These are phyloP conservation scores for Autographa gamma DNA, from an alignment of 2,888 invertebrate genomes.

Conservation along the genomic window DNA sequence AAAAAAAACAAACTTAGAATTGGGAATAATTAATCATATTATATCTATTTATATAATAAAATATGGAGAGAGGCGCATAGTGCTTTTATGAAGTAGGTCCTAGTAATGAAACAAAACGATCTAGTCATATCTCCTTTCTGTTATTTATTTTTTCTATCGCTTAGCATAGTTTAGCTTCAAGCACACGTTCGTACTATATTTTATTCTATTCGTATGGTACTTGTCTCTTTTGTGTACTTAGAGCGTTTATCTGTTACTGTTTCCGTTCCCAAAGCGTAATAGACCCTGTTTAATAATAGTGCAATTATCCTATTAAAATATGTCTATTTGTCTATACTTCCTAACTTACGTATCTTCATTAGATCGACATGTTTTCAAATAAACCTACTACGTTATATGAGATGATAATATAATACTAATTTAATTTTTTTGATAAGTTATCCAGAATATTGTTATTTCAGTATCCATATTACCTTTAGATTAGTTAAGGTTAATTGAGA, in stretches of 20 bases:
- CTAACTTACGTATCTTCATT: conserved; percentile 52
- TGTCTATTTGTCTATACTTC: conserved; percentile 47
- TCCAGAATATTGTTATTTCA: conserved; percentile 85
- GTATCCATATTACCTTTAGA: conserved; percentile 52
- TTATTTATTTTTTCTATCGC: conserved; percentile 86
- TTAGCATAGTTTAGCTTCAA: conserved; percentile 89
- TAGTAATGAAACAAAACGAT: conserved; percentile 86
- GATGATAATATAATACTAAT: conserved; percentile 57
- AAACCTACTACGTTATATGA: conserved; percentile 55
- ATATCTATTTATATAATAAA: conserved; percentile 88
- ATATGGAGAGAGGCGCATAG: conserved; percentile 88
- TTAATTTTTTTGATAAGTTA: conserved; percentile 83
- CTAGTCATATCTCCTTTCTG: conserved; percentile 88
- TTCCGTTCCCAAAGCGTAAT: conserved; percentile 48
- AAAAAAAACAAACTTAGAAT: conserved; percentile 84
- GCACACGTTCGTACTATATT: conserved; percentile 75
- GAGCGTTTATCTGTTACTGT: conserved; percentile 50
- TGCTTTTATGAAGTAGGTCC: conserved; percentile 88
- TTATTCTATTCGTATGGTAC: conserved; percentile 64
- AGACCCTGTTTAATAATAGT: conserved; percentile 40
- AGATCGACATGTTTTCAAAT: conserved; percentile 55
- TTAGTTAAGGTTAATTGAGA: conserved; percentile 71
- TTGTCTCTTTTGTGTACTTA: conserved; percentile 60
- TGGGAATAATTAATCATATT: conserved; percentile 86
- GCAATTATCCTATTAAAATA: conserved; percentile 39